Percentiles rank a stretch among this genome's conserved stretches.
Conservation (phyloP, 2,113 vertebrate genomes). For the Pteropus alecto region DNA sequence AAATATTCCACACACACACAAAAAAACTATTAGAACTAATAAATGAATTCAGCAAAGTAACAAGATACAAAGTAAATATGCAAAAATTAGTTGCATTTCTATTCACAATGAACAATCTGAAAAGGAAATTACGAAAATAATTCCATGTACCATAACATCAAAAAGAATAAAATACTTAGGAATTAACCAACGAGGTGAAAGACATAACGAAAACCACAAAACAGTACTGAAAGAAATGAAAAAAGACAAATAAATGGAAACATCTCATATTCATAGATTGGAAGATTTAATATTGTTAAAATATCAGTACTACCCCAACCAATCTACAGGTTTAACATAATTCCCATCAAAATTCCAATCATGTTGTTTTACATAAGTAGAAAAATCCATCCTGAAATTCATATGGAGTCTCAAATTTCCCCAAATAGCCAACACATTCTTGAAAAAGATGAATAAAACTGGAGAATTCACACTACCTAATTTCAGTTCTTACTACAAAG, state of each 20-base stretch:
- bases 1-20: not conserved
- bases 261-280: not conserved
- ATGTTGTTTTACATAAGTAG: not conserved
- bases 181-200: not conserved
- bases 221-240: not conserved
- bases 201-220: not conserved
- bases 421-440: not conserved
- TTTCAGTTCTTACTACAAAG: not conserved
- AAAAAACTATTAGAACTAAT: not conserved
- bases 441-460: not conserved
- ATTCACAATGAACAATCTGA: not conserved
- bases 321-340: not conserved
- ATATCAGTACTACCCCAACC: not conserved
- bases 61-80: not conserved
- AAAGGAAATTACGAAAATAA: not conserved
- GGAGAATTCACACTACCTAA: not conserved
- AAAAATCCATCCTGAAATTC: not conserved
- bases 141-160: not conserved
- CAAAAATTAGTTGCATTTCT: not conserved
- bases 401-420: not conserved
- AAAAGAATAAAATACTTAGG: not conserved
- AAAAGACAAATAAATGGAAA: not conserved
- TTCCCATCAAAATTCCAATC: not conserved
- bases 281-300: not conserved
- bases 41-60: not conserved